Conservation (phyloP, 53 echinoderm and acorn worm genomes). For the Antedon mediterranea region DNA sequence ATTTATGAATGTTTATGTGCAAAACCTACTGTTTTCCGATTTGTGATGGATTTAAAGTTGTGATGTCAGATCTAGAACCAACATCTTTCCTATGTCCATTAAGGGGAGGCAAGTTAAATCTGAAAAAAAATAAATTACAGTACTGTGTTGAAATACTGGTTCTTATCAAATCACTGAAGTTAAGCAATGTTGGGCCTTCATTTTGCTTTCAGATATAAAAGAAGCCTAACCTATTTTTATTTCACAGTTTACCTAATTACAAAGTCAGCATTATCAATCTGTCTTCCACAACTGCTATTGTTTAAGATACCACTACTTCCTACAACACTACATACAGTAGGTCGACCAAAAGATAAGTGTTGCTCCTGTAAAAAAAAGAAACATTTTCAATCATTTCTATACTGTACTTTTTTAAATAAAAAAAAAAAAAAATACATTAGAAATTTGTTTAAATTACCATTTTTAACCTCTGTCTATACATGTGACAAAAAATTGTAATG, state of each 20-base stretch:
- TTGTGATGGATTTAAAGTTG: not conserved
- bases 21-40: not conserved
- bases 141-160: too few relatives aligned
- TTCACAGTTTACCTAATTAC: not conserved
- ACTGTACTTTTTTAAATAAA: too few relatives aligned
- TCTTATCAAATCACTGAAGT: too few relatives aligned
- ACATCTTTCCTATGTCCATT: not conserved
- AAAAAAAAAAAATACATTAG: too few relatives aligned
- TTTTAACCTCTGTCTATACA: too few relatives aligned
- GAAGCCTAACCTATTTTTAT: too few relatives aligned
- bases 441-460: too few relatives aligned
- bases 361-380: not conserved
- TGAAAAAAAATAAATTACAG: not conserved
- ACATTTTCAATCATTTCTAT: not conserved
- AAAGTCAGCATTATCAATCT: not conserved
- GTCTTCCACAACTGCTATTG: not conserved
- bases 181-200: too few relatives aligned
- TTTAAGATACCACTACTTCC: not conserved
- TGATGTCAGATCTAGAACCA: not conserved
- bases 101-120: not conserved
- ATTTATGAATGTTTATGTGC: too few relatives aligned
- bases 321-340: not conserved
- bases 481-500: too few relatives aligned
- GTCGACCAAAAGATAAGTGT: not conserved
- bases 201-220: too few relatives aligned